A percentile compares a stretch with the other conserved stretches of the same genome.
phyloP scores from a whole-genome alignment of 2,888 invertebrate genomes.

The Dione vanillae region DNA sequence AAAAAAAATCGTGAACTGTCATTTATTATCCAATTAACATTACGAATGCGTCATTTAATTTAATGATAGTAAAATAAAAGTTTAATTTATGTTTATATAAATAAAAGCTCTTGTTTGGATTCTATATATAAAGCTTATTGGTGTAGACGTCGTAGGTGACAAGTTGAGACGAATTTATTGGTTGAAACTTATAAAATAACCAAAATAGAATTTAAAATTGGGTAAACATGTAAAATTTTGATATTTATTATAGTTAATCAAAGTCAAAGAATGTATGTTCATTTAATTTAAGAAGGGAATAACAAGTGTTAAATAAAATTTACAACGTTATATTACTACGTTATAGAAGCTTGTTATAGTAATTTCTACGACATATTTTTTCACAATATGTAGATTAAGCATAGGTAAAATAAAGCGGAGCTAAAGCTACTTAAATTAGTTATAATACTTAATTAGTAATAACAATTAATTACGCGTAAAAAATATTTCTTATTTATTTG shows the following conservation, averaged over 20 bases:
- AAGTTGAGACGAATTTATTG: conserved; percentile 29
- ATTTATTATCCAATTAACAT: too few relatives aligned
- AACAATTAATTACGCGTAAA: too few relatives aligned
- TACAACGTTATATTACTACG: neutral
- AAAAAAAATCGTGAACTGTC: neutral
- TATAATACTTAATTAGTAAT: too few relatives aligned
- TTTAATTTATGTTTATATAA: conserved; percentile 20
- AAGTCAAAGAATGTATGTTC: conserved; percentile 1
- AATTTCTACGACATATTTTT: neutral
- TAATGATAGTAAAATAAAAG: conserved; percentile 26
- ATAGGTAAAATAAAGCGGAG: too few relatives aligned
- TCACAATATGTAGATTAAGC: too few relatives aligned
- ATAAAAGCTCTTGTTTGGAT: conserved; percentile 24
- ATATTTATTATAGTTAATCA: conserved; percentile 13
- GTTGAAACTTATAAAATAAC: neutral
- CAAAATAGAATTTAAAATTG: conserved; percentile 15
- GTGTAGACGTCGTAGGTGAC: conserved; percentile 25
- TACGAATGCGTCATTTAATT: neutral
- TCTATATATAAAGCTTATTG: conserved; percentile 23
- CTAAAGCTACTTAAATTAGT: too few relatives aligned
- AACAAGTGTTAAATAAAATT: conserved; percentile 4
- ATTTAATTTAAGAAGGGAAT: neutral
- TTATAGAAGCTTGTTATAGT: neutral
- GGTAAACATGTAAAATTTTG: neutral
- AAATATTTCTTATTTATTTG: too few relatives aligned